These are phyloP conservation scores for Felis chaus DNA, from an alignment of 2,113 vertebrate genomes.

Conservation along the genomic window DNA sequence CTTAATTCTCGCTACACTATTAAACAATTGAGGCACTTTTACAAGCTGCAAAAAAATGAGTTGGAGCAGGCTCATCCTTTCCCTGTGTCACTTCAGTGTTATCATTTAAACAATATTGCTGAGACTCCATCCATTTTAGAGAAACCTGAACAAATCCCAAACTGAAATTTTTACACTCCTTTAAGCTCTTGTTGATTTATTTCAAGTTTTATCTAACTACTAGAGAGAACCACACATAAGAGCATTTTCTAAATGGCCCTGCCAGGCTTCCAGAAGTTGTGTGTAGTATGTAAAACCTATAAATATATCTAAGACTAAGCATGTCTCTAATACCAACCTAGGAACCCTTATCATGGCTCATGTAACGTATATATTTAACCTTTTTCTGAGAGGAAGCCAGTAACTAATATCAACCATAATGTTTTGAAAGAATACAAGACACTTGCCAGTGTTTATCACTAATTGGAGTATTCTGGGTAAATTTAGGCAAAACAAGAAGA, in stretches of 20 bases:
- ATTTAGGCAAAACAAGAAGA: neutral
- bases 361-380: neutral
- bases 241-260: neutral
- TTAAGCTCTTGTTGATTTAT: neutral
- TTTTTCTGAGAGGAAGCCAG: neutral
- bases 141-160: neutral
- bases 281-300: neutral
- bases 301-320: neutral
- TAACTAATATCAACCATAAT: neutral
- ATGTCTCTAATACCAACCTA: neutral
- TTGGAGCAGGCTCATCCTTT: neutral
- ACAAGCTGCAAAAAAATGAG: neutral
- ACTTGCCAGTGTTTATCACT: neutral
- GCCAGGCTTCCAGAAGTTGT: neutral
- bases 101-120: neutral
- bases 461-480: neutral
- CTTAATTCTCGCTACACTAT: neutral
- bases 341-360: neutral
- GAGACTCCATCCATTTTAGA: neutral
- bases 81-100: neutral
- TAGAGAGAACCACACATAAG: neutral
- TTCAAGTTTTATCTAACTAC: neutral
- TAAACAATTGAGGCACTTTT: neutral
- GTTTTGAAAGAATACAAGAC: neutral
- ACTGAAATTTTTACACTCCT: neutral